Percentiles rank a stretch among this genome's conserved stretches.
These are phyloP conservation scores for Musca domestica DNA, from an alignment of 1,140 invertebrate species.

Conservation along the genomic window DNA sequence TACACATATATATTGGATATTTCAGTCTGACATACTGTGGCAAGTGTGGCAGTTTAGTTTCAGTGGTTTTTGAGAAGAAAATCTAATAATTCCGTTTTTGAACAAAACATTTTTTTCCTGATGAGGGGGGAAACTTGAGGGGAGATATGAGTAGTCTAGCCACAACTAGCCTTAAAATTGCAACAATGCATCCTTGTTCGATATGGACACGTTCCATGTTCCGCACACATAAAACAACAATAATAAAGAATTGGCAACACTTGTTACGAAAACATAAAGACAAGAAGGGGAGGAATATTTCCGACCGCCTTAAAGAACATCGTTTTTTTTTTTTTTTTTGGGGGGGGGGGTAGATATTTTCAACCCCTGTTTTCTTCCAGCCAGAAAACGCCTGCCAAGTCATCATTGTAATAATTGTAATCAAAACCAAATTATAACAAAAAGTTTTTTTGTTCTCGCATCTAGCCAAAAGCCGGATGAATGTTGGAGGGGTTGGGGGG, in stretches of 20 bases:
- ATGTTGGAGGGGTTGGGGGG: conserved; percentile 5
- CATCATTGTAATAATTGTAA: conserved; percentile 43
- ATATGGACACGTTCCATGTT: no score
- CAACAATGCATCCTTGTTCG: no score
- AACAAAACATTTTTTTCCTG: conserved; percentile 17
- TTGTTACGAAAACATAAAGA: conserved; percentile 28
- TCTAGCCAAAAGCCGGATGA: no score
- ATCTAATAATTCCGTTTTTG: conserved; percentile 50
- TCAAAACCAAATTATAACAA: conserved; percentile 53
- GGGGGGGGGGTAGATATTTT: neutral
- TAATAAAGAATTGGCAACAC: conserved; percentile 44
- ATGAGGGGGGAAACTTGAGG: neutral
- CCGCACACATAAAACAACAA: conserved; percentile 28
- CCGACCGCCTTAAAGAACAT: no score
- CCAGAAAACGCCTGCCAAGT: neutral
- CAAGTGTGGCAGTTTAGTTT: neutral
- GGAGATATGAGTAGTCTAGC: no score
- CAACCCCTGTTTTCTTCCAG: neutral
- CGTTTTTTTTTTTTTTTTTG: neutral
- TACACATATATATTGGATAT: neutral
- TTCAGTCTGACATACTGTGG: neutral
- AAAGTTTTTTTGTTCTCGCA: conserved; percentile 15
- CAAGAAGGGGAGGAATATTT: neutral
- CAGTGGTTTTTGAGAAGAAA: conserved; percentile 42
- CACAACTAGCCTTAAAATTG: no score